These are phyloP conservation scores for Zaprionus lineosus DNA, from an alignment of 2,888 invertebrate genomes.

Conservation along the genomic window DNA sequence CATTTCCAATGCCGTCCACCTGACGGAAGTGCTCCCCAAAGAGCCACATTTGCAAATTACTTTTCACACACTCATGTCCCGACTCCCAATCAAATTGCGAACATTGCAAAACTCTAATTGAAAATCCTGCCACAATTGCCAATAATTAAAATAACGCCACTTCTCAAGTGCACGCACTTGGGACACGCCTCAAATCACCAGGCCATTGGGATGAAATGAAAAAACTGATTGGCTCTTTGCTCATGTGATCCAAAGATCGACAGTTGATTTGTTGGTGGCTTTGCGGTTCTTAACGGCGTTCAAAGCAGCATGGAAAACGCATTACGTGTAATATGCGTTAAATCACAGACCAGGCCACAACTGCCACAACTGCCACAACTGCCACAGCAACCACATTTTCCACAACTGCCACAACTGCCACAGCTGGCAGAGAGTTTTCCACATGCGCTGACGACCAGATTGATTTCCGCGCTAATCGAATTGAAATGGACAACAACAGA, in stretches of 20 bases:
- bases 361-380: slow-evolving; percentile 20
- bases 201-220: slow-evolving; percentile 37
- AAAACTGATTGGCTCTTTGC: slow-evolving; percentile 47
- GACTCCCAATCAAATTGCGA: slow-evolving; percentile 29
- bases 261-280: slow-evolving; percentile 53
- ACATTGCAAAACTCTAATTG: slow-evolving; percentile 35
- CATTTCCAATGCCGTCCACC: slow-evolving; percentile 23
- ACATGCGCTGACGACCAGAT: slow-evolving; percentile 56
- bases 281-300: slow-evolving; percentile 62
- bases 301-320: slow-evolving; percentile 68
- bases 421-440: slow-evolving; percentile 36
- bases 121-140: slow-evolving; percentile 31
- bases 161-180: slow-evolving; percentile 57
- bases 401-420: slow-evolving; percentile 33
- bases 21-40: slow-evolving; percentile 53
- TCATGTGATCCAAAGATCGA: slow-evolving; percentile 43
- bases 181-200: slow-evolving; percentile 37
- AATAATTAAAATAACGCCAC: slow-evolving; percentile 58
- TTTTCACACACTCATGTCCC: slow-evolving; percentile 23
- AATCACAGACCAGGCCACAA: slow-evolving; percentile 55
- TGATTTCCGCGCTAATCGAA: slow-evolving; percentile 75
- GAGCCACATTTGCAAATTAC: slow-evolving; percentile 59
- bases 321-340: slow-evolving; percentile 72
- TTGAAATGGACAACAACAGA: slow-evolving; percentile 56
- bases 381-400: slow-evolving; percentile 33